Conservation (phyloP, 92 coral and sea anemone genomes). For the Parazoanthus darwini region DNA sequence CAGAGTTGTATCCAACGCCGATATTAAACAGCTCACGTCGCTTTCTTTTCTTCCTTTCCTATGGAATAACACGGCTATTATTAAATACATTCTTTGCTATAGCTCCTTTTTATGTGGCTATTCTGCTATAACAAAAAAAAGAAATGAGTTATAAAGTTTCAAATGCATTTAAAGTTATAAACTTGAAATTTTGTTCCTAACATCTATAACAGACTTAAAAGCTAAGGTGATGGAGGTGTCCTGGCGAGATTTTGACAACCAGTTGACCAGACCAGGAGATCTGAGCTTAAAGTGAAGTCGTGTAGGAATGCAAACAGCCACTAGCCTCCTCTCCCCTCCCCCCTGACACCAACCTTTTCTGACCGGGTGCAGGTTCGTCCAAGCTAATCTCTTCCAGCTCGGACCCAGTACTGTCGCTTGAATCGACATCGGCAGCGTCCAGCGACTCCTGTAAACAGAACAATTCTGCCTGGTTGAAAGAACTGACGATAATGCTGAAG, state of each 20-base stretch:
- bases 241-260: no score
- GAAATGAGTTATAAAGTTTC: no score
- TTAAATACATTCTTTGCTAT: background rate
- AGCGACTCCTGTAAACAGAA: conserved; percentile 37
- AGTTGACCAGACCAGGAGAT: no score
- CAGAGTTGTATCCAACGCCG: conserved; percentile 85
- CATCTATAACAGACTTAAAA: no score
- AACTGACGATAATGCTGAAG: no score
- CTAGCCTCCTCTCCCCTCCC: background rate
- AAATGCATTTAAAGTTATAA: no score
- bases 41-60: conserved; percentile 68
- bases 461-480: background rate
- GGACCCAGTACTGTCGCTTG: conserved; percentile 73
- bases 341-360: conserved; percentile 51
- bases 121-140: no score
- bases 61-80: background rate
- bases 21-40: conserved; percentile 85
- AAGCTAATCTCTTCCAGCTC: conserved; percentile 82
- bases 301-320: background rate
- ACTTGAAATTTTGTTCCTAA: no score
- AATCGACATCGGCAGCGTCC: conserved; percentile 30
- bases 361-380: conserved; percentile 59
- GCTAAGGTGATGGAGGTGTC: no score
- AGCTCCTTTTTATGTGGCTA: background rate
- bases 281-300: background rate